These are phyloP conservation scores for Anomalospiza imberbis DNA, from an alignment of 2,797 vertebrate species.

Conservation along the genomic window DNA sequence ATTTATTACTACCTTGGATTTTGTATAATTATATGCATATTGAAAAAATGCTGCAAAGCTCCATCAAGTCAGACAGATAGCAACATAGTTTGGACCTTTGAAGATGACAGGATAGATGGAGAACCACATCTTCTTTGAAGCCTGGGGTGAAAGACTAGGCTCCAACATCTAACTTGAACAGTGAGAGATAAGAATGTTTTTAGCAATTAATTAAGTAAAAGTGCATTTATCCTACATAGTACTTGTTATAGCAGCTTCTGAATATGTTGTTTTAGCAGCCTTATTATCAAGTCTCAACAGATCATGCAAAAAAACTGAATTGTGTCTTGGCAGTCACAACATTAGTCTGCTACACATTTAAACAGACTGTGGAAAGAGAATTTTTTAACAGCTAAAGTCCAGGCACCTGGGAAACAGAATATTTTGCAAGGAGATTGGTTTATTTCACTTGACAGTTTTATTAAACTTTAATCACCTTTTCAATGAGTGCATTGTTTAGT, in stretches of 20 bases:
- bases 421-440: slow-evolving; percentile 32
- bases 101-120: background rate
- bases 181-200: background rate
- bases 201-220: background rate
- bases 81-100: background rate
- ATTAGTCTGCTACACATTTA: background rate
- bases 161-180: background rate
- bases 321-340: slow-evolving; percentile 11
- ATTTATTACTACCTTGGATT: background rate
- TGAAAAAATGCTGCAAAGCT: background rate
- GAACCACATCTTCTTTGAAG: background rate
- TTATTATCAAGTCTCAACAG: background rate
- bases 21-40: background rate
- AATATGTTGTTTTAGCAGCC: background rate
- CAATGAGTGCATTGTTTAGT: slow-evolving; percentile 5
- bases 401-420: slow-evolving; percentile 43
- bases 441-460: slow-evolving; percentile 57
- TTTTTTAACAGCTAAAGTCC: slow-evolving; percentile 41
- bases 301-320: background rate
- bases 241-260: background rate
- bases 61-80: background rate
- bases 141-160: background rate
- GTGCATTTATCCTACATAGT: background rate
- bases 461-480: slow-evolving; percentile 62
- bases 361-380: slow-evolving; percentile 34